Evolutionary conservation across 2,797 vertebrate species (phyloP).

Genomic region (Myotis findleyi): DNA sequence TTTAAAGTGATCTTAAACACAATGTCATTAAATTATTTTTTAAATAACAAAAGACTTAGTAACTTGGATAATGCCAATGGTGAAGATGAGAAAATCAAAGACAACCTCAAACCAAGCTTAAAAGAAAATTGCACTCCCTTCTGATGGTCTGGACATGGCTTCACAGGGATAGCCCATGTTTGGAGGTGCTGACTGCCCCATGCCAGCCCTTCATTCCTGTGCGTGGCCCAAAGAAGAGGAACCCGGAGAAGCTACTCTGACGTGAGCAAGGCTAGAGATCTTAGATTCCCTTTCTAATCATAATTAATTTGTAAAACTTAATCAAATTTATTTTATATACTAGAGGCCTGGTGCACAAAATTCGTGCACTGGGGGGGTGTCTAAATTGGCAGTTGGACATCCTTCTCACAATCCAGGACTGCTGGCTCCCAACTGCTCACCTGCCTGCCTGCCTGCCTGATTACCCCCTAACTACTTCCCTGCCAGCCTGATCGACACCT

Average conservation of each 20-base stretch:
- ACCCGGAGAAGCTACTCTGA: neutral
- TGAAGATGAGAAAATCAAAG: neutral
- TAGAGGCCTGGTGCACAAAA: no score
- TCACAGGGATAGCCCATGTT: fast-evolving
- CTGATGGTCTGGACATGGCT: fast-evolving
- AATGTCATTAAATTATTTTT: neutral
- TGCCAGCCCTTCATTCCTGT: neutral
- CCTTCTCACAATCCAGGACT: no score
- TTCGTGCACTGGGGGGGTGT: no score
- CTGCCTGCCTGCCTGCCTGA: no score
- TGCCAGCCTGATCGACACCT: no score
- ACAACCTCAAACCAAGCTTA: neutral
- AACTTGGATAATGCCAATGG: neutral
- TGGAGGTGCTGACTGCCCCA: neutral
- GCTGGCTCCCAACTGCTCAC: no score
- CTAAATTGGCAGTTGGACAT: no score
- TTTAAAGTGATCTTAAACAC: neutral
- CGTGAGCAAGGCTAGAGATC: neutral
- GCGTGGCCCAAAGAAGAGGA: no score
- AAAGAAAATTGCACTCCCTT: neutral
- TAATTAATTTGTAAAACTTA: neutral
- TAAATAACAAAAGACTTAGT: neutral
- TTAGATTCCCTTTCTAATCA: no score
- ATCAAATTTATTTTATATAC: neutral
- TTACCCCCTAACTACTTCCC: no score